Base-by-base conservation (phyloP, 2,888 invertebrate species). In the Agrilus mali region DNA sequence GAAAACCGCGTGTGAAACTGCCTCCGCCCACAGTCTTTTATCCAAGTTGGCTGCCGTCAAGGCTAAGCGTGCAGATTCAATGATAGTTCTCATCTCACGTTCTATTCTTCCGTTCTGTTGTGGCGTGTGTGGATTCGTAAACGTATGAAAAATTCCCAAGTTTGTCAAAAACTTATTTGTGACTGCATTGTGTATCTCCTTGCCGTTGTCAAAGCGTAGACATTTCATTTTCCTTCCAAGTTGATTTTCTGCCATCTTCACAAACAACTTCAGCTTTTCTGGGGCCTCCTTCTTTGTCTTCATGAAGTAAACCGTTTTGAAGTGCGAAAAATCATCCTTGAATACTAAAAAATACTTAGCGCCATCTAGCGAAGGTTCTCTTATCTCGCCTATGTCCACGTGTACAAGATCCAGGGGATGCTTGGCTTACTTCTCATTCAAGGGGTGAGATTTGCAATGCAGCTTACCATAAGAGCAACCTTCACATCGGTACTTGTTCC, bases 71-170 rank as follows among this genome's bases (percentile, higher is more conserved):
- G 58, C 55, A 42, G 56, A 47, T 42, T 60, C 59, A 4, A 57
- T 55, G 14, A 61, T 46, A 12, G 57, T 60, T 17, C 59, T 43
- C 56, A 60, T 60, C 50, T 60, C 57, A 38, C 59, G 47, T 46
- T 61, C 57, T 20, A 59, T 56, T 38, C 58, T 31, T 8, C 57
- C 55, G 47, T 60, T 61, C 42, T 60, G 57, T 48, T n/a, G n/a
- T n/a, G n/a, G n/a, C n/a, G n/a, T 60, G 50, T 14, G 58, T 58
- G 31, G 58, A 17, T 17, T 17, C 55, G 38, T 60, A 56, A 1
- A 52, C 44, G 40, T 40, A 49, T 56, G 54, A 41, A 52, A 47
- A 7, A 59, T 17, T 44, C 44, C 57, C 55, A 5, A 56, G 43
- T n/a, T 49, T 41, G 8, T 54, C 51, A 39, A 55, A 15, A 57